A percentile compares a stretch with the other conserved stretches of the same genome.
These are phyloP conservation scores for Avahi laniger DNA, from an alignment of 2,797 vertebrate species.

Conservation along the genomic window DNA sequence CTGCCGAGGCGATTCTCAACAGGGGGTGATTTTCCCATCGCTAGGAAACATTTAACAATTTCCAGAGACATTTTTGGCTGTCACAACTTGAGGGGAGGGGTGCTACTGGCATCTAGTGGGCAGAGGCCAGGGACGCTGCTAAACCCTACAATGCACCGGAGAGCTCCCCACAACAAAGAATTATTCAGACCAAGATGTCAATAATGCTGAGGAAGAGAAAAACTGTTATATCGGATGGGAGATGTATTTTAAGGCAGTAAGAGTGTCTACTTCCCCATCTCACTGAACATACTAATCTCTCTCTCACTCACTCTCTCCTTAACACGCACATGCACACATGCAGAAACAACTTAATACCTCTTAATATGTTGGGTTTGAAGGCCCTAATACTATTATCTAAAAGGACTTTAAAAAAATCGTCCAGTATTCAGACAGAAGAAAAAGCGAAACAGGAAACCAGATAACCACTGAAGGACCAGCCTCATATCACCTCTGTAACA, in stretches of 20 bases:
- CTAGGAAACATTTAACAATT: neutral
- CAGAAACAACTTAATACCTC: neutral
- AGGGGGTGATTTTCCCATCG: neutral
- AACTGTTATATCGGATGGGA: neutral
- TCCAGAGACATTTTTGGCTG: neutral
- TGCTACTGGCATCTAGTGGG: neutral
- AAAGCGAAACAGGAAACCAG: neutral
- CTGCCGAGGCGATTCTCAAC: neutral
- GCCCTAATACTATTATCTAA: neutral
- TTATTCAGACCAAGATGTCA: neutral
- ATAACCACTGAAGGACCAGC: neutral
- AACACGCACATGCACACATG: neutral
- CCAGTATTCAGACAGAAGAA: neutral
- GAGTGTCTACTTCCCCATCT: neutral
- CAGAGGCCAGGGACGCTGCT: neutral
- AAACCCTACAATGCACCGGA: neutral
- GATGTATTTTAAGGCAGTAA: neutral
- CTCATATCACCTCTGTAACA: neutral
- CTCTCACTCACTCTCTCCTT: neutral
- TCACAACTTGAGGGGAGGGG: neutral
- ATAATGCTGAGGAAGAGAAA: neutral
- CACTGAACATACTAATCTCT: neutral
- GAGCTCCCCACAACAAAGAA: neutral
- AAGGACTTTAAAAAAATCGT: slow-evolving; percentile 9
- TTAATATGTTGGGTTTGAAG: neutral